Evolutionary conservation across 2,797 vertebrate species (phyloP), one percentile per base, ranked within the genome.

Genomic region (Threskiornis aethiopicus): DNA sequence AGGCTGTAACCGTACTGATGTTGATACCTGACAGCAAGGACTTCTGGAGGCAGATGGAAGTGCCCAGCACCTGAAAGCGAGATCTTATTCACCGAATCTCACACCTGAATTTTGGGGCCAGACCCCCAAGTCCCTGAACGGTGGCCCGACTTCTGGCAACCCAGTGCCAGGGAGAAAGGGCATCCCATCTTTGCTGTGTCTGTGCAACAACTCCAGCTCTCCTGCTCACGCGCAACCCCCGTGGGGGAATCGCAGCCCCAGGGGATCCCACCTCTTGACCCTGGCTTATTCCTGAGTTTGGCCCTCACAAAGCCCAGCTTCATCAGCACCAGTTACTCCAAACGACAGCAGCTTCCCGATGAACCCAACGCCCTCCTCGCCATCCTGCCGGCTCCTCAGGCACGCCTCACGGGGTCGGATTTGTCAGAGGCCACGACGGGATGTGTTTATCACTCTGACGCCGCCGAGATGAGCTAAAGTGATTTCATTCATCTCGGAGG

Each of bases 221-320:
- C n/a, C 29, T 11, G 20, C 28, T 58, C 35, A 19, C 1, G 3
- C 20, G 11, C 31, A 49, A 29, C 37, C 14, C 44, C 42, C 4
- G 0, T 1, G 25, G 47, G 21, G 39, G n/a, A 59, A 59, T 25
- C 24, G 1, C 31, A 21, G 6, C 25, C 19, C 47, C 17, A 6
- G 57, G 39, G 3, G 25, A 41, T 16, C 31, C 39, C 47, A 29
- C 47, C 11, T 18, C 62, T 21, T 22, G 17, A 41, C 42, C 51
- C 21, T 11, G 11, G 29, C 46, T 41, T 39, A 35, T 18, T 41
- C 46, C 62, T 11, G 11, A 75, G 25, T 2, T 4, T 1, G 7
- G n/a, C 39, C 15, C 28, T 59, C 39, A 20, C n/a, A 46, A 62
- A 62, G 52, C 73, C 47, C 39, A 46, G 55, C 46, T 52, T 46